These are phyloP conservation scores for Escarpia spicata DNA, from an alignment of 2,888 invertebrate species.

Conservation along the genomic window DNA sequence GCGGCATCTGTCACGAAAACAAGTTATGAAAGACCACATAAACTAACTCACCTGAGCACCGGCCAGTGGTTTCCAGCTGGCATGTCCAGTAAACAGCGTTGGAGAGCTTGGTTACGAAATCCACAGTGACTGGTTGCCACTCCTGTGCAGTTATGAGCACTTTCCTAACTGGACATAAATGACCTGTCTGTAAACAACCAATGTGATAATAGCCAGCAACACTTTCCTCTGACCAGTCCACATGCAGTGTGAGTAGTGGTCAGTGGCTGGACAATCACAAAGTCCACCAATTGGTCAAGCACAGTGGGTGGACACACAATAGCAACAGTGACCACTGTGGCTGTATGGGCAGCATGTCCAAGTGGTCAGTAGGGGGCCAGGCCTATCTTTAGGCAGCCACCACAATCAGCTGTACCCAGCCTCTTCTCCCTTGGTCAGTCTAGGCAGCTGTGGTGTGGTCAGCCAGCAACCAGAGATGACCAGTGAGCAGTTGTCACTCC, in stretches of 20 bases:
- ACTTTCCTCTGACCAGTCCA: background rate
- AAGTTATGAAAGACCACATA: background rate
- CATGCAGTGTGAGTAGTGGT: background rate
- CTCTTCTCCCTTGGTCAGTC: background rate
- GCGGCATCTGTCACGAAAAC: background rate
- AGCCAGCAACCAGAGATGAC: background rate
- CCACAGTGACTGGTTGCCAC: background rate
- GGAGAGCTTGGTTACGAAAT: background rate
- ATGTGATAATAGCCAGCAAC: slow-evolving; percentile 3
- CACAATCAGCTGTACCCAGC: background rate
- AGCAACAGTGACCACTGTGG: slow-evolving; percentile 5
- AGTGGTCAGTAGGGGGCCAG: background rate
- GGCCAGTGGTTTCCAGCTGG: background rate
- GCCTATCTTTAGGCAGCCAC: background rate
- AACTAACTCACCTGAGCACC: background rate
- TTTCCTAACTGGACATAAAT: slow-evolving; percentile 16
- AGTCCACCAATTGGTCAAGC: slow-evolving; percentile 16
- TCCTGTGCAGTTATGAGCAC: background rate
- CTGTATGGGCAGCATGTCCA: background rate
- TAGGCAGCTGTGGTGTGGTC: background rate
- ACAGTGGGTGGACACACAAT: slow-evolving; percentile 13
- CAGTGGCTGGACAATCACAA: background rate
- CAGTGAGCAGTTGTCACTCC: background rate
- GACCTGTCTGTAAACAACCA: background rate
- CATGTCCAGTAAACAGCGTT: background rate